A percentile compares a stretch with the other conserved stretches of the same genome.
Conservation (phyloP, 2,113 vertebrate species). For the Eurypyga helias region DNA sequence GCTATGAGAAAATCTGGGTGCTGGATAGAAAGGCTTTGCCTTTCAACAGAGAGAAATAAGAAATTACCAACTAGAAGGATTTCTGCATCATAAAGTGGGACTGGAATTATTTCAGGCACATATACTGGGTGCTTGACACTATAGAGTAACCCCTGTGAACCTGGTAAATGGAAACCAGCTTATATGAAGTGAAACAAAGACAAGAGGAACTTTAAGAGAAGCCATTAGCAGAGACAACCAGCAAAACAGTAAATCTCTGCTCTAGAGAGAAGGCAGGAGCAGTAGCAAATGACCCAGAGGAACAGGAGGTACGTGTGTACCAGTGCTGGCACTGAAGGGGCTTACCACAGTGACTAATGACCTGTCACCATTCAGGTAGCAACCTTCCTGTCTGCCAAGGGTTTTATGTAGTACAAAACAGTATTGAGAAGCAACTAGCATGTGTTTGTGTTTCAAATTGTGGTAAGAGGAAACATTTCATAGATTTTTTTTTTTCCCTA, state of each 20-base stretch:
- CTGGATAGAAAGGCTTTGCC: background rate
- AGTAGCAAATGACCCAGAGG: background rate
- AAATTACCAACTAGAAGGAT: background rate
- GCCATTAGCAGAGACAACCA: background rate
- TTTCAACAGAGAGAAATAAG: background rate
- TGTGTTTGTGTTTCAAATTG: background rate
- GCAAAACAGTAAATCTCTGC: background rate
- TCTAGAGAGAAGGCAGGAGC: background rate
- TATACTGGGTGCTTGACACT: background rate
- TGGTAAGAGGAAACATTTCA: background rate
- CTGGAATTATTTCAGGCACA: background rate
- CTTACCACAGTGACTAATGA: background rate
- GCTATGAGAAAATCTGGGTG: background rate
- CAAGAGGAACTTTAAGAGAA: background rate
- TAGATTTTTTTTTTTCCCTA: background rate
- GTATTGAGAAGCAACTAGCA: background rate
- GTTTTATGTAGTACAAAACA: background rate
- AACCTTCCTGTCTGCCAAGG: background rate
- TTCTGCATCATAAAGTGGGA: background rate
- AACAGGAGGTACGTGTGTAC: rapidly evolving
- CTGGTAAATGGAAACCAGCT: background rate
- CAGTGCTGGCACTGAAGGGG: background rate
- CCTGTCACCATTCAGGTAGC: background rate
- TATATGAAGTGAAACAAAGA: background rate
- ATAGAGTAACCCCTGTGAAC: background rate